Percentiles rank a stretch among this genome's conserved stretches.
Evolutionary conservation across 2,888 invertebrate genomes (phyloP).

Genomic region (Rotaria macrura): DNA sequence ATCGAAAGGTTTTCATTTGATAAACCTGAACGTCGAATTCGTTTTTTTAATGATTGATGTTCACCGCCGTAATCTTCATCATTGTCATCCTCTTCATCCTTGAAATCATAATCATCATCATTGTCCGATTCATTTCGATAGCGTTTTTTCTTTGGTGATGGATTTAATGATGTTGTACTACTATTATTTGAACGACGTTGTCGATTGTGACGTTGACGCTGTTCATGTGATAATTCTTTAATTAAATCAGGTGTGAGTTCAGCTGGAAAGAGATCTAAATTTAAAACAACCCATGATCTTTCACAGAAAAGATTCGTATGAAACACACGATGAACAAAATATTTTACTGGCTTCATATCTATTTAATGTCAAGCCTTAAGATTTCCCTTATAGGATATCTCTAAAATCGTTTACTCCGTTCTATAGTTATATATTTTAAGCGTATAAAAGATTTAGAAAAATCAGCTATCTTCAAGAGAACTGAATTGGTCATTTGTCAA

Average conservation of each 20-base stretch:
- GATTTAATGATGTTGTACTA: background rate
- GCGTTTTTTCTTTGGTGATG: background rate
- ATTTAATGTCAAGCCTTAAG: no score
- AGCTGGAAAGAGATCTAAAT: slow-evolving; percentile 5
- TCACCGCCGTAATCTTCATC: background rate
- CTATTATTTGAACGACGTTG: background rate
- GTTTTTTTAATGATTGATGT: background rate
- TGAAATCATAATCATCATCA: background rate
- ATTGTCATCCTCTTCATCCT: background rate
- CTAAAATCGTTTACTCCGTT: no score
- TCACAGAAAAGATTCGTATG: no score
- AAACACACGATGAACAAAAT: no score
- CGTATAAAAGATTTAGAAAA: no score
- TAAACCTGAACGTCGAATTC: background rate
- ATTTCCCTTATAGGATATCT: no score
- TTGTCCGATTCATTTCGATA: background rate
- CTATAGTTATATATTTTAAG: no score
- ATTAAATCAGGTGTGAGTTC: slow-evolving; percentile 33
- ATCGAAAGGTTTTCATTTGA: background rate
- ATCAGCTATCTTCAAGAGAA: no score
- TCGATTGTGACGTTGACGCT: background rate
- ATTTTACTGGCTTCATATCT: no score
- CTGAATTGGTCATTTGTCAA: no score
- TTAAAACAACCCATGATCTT: no score
- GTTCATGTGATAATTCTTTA: slow-evolving; percentile 22